Evolutionary conservation across 2,797 vertebrate genomes (phyloP), one percentile per base, ranked within the genome.

Genomic region (Carduelis carduelis): DNA sequence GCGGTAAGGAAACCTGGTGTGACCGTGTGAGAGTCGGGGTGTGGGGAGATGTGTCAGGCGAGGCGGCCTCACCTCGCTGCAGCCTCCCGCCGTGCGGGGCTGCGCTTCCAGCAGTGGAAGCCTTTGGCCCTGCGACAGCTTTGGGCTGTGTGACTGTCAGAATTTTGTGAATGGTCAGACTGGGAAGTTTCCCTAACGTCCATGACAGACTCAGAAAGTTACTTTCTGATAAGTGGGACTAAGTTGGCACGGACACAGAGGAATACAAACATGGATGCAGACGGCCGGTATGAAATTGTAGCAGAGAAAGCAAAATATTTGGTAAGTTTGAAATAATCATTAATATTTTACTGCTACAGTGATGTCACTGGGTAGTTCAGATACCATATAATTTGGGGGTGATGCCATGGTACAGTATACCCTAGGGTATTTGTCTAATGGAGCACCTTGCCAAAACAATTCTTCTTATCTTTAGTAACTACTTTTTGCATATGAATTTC

Each of bases 201-300:
- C 34, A 0, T 11, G 50, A 30, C 66, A 27, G 19, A 35, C 14
- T 56, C 43, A 7, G 28, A 30, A 70, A 52, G n/a, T 39, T 66
- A 15, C 8, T 21, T 35, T 72, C 13, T 53, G 18, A 11, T 44
- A 41, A 61, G 9, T 14, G 37, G 8, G 44, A 8, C 37, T 41
- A 11, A 37, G 23, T 7, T 43, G 56, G 12, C 56, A 43, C 23
- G 0, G 12, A 35, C 21, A 2, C 32, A 7, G 30, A 39, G 34
- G 12, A 37, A 23, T 11, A 9, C 34, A 64, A 57, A 47, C 7
- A 30, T 6, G 5, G 9, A 5, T 2, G 3, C 11, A 5, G 32
- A 8, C 8, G 2, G 30, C 15, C 17, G 27, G 11, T 44, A 16
- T 3, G 5, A 27, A 56, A 61, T 28, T 0, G 4, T 14, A 37